Base-by-base conservation (phyloP, 2,113 vertebrate species). In the Speoplatyrhinus poulsoni region DNA sequence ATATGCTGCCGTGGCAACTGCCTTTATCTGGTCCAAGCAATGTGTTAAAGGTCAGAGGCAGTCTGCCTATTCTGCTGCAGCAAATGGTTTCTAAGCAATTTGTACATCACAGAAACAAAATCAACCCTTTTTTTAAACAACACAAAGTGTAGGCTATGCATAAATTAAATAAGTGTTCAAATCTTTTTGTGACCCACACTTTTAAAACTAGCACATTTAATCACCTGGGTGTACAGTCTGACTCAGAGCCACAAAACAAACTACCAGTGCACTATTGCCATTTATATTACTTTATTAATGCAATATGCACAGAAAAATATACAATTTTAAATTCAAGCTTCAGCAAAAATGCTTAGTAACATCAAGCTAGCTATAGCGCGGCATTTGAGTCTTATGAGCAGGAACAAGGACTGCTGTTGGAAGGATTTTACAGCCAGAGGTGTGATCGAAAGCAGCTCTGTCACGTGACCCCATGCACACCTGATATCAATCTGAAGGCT, bases 301-400 rank as follows among this genome's bases (percentile, higher is more conserved):
- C 1, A 12, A 52, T 32, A 64, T n/a, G 50, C 62, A 52, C 47
- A 64, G 48, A 52, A 87, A 87, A 87, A 88, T 81, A 88, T 87
- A 89, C 85, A 89, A 63, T 82, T 89, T 80, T 56, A 87, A 85
- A 63, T 76, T 83, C 80, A 89, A 88, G 85, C 83, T 75, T 83
- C 60, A 81, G 83, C 80, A 85, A 82, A 85, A 79, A 68, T 53
- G 80, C 17, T 69, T 81, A 77, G 77, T 75, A 61, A 85, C 74
- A 70, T 76, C 64, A 82, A 88, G 82, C 67, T 56, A 67, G 80
- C 76, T 73, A 26, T 26, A 86, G 77, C 60, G 72, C 48, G 67
- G 47, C 60, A 32, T 56, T 52, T 65, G 62, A n/a, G 62, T 46
- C 65, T 2, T 53, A 19, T 54, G 82, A 81, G 65, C 73, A 48